Base-by-base conservation (phyloP, 2,888 invertebrate genomes). In the Merodon equestris region DNA sequence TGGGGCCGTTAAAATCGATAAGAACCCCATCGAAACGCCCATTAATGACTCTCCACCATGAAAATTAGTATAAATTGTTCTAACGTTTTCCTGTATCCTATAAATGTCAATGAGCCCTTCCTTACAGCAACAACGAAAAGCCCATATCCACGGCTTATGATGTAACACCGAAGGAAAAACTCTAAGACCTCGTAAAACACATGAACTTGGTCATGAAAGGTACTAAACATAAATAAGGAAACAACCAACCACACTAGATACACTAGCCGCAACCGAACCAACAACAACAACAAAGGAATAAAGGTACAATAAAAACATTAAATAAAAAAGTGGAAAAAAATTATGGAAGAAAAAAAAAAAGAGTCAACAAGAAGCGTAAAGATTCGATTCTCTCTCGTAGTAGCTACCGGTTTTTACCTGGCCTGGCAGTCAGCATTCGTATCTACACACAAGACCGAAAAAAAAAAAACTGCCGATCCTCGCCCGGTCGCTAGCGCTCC, bases 401-500 rank as follows among this genome's bases (percentile, higher is more conserved):
- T 74, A 79, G 79, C 79, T 79, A 79, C 79, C 79, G 79, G 79
- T 79, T 79, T 79, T 79, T 79, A 79, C 79, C 79, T 79, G 74
- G 74, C 79, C 79, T 74, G 74, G 58, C 53, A 64, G 63, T 63
- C 67, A 57, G 53, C 58, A 14, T 68, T 50, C 58, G 57, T 57
- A 72, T 67, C 77, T 63, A 47, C 67, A 63, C 66, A 27, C 7
- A 27, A 7, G 7, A n/a, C n/a, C 27, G 27, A 27, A 27, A 27
- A 27, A 27, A 27, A 57, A 53, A 42, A 58, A 63, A 51, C 7
- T 27, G 58, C 57, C 67, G 40, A 40, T n/a, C 67, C 67, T 70
- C 61, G 51, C 71, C 71, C 27, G 27, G 27, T 27, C 7, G 27
- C n/a, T n/a, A 27, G 27, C 27, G 27, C 27, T 27, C 53, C 66